phyloP scores from a whole-genome alignment of 1,140 invertebrate genomes.

The Drosophila pectinifera region DNA sequence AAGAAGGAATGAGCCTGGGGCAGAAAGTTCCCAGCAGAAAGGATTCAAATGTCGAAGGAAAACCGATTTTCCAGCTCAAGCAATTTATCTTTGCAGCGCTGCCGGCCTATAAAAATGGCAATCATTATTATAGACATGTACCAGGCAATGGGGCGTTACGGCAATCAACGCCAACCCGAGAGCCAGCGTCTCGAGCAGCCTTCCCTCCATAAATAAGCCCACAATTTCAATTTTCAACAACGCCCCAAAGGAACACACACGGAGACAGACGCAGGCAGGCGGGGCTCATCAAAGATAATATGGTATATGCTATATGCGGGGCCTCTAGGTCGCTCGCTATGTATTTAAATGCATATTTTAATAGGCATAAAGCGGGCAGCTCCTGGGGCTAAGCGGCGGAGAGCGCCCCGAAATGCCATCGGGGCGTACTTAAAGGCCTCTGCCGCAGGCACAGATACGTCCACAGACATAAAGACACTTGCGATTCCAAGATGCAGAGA shows the following conservation, averaged over 20 bases:
- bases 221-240: conserved; percentile 78
- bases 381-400: conserved; percentile 36
- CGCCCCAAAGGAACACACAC: conserved; percentile 33
- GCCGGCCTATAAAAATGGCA: conserved; percentile 68
- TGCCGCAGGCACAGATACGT: conserved; percentile 37
- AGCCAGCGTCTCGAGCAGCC: conserved; percentile 43
- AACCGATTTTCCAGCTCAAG: conserved; percentile 48
- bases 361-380: conserved; percentile 71
- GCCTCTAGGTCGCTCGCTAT: conserved; percentile 17
- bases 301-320: conserved; percentile 10
- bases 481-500: conserved; percentile 1
- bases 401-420: conserved; percentile 59
- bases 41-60: conserved; percentile 58
- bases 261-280: conserved; percentile 36
- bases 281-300: conserved; percentile 42
- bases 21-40: conserved; percentile 27
- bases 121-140: conserved; percentile 82
- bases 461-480: conserved; percentile 19
- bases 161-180: conserved; percentile 67
- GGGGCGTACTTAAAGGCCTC: conserved; percentile 72
- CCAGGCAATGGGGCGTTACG: conserved; percentile 79
- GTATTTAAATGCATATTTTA: conserved; percentile 82
- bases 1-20: not conserved
- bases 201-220: conserved; percentile 69
- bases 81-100: conserved; percentile 60